Evolutionary conservation across 2,797 vertebrate genomes (phyloP).

Genomic region (Helarctos malayanus): DNA sequence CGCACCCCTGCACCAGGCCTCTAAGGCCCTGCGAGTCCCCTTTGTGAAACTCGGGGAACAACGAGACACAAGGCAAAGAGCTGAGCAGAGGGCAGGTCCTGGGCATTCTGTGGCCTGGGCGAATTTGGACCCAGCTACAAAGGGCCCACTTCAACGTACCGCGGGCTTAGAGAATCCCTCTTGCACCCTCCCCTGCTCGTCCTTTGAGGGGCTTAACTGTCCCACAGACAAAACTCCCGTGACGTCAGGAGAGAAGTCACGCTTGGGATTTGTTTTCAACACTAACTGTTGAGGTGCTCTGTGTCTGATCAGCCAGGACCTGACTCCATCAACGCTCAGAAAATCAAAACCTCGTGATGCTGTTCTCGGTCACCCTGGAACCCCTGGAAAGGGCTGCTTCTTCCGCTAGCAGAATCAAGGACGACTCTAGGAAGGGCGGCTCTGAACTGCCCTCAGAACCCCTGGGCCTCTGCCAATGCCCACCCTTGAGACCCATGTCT

Average conservation of each 20-base stretch:
- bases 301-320: neutral
- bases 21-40: neutral
- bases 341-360: neutral
- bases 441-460: neutral
- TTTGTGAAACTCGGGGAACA: rapidly evolving
- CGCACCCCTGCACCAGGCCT: rapidly evolving
- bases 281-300: neutral
- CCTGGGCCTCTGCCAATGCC: neutral
- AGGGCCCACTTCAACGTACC: neutral
- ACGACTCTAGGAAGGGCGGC: neutral
- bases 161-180: neutral
- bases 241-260: neutral
- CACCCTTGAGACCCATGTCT: neutral
- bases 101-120: neutral
- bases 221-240: neutral
- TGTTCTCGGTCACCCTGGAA: neutral
- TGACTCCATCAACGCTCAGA: neutral
- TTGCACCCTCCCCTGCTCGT: neutral
- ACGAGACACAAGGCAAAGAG: neutral
- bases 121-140: neutral
- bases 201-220: neutral
- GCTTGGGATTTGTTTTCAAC: neutral
- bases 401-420: neutral
- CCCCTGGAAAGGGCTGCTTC: neutral
- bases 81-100: neutral